phyloP scores from a whole-genome alignment of 2,113 vertebrate genomes.

The Dipodomys stephensi region DNA sequence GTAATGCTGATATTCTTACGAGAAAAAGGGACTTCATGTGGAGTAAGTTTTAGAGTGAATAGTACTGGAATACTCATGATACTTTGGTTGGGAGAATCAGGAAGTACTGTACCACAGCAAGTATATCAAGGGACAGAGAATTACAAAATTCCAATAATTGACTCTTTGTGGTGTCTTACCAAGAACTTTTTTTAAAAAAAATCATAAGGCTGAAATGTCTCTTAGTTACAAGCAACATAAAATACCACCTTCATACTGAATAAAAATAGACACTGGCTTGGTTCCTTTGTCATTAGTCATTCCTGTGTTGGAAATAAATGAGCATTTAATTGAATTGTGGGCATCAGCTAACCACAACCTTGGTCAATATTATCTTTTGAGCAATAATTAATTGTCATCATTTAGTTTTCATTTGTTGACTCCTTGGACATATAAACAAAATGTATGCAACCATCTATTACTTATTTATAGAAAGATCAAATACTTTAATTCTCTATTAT shows the following conservation, averaged over 20 bases:
- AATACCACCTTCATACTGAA: conserved; percentile 52
- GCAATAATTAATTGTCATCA: conserved; percentile 45
- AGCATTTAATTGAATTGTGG: conserved; percentile 68
- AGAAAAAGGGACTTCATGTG: background rate
- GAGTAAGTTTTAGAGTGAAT: background rate
- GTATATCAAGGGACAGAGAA: background rate
- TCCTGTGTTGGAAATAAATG: conserved; percentile 78
- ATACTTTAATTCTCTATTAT: conserved; percentile 34
- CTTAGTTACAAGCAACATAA: conserved; percentile 61
- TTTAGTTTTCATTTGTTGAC: conserved; percentile 70
- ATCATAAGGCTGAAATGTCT: background rate
- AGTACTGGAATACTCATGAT: background rate
- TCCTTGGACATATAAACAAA: conserved; percentile 71
- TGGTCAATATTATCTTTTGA: conserved; percentile 75
- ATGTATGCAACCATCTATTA: conserved; percentile 75
- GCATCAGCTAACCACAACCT: conserved; percentile 70
- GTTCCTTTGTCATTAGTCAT: conserved; percentile 58
- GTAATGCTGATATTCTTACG: background rate
- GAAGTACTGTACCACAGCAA: background rate
- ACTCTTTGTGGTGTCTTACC: background rate
- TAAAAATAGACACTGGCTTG: conserved; percentile 58
- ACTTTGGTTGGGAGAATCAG: background rate
- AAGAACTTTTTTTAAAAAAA: background rate
- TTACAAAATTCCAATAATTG: conserved; percentile 12
- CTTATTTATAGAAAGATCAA: conserved; percentile 70